A percentile compares a stretch with the other conserved stretches of the same genome.
phyloP scores from a whole-genome alignment of 2,797 vertebrate genomes.

The Clarias pachynema region DNA sequence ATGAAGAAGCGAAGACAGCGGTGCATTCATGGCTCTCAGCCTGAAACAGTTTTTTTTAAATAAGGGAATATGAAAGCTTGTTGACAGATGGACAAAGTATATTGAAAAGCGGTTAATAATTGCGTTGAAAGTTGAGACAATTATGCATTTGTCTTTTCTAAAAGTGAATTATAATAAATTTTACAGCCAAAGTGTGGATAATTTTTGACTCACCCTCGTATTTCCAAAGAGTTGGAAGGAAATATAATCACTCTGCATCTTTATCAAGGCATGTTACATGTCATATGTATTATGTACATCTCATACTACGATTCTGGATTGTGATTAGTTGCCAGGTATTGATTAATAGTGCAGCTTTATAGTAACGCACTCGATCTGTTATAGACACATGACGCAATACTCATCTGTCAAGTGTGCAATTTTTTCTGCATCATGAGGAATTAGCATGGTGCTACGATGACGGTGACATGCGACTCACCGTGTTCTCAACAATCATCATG shows the following conservation, averaged over 20 bases:
- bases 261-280: neutral
- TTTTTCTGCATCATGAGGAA: neutral
- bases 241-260: neutral
- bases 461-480: neutral
- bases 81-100: too few species aligned
- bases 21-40: too few species aligned
- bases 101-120: too few species aligned
- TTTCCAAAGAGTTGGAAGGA: too few species aligned
- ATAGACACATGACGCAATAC: neutral
- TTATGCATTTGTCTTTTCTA: too few species aligned
- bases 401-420: neutral
- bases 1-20: too few species aligned
- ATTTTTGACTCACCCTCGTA: too few species aligned
- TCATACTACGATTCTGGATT: neutral
- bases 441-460: neutral
- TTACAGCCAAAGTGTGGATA: too few species aligned
- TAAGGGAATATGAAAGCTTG: too few species aligned
- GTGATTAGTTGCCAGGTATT: neutral
- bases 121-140: too few species aligned
- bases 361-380: neutral
- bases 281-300: neutral
- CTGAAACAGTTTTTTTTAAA: too few species aligned
- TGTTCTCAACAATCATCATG: neutral
- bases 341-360: neutral
- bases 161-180: too few species aligned